Percentiles rank a stretch among this genome's conserved stretches.
phyloP scores from a whole-genome alignment of 2,113 vertebrate genomes.

The Triplophysa siluroides region DNA sequence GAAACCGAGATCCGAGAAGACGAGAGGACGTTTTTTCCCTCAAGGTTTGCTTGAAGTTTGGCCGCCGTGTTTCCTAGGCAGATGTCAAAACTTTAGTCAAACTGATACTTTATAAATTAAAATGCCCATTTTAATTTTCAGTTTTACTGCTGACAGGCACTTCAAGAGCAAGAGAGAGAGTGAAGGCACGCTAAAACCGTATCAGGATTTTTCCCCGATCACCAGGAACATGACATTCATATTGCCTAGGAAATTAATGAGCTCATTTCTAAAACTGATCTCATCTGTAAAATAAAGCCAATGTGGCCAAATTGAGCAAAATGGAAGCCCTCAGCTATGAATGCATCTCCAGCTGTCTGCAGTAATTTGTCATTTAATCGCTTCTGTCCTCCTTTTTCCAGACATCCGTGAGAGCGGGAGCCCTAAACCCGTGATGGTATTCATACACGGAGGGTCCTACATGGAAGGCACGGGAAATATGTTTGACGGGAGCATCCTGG shows the following conservation, averaged over 20 bases:
- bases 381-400: conserved; percentile 73
- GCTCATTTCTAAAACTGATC: conserved; percentile 64
- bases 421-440: conserved; percentile 99
- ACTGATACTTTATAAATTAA: neutral
- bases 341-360: conserved; percentile 59
- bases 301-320: conserved; percentile 57
- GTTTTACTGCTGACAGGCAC: conserved; percentile 55
- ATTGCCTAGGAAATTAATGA: conserved; percentile 61
- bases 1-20: neutral
- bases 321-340: conserved; percentile 57
- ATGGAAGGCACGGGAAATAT: conserved; percentile 99
- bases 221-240: conserved; percentile 55
- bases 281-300: conserved; percentile 56
- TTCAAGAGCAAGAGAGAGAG: conserved; percentile 10
- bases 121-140: conserved; percentile 54
- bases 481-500: conserved; percentile 98
- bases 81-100: neutral
- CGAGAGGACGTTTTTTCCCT: neutral
- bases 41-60: neutral
- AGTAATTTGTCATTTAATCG: conserved; percentile 73
- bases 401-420: conserved; percentile 99
- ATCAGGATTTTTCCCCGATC: conserved; percentile 39
- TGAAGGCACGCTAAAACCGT: conserved; percentile 34
- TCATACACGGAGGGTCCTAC: conserved; percentile 98
- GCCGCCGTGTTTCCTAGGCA: neutral